Evolutionary conservation across 2,797 vertebrate genomes (phyloP), one percentile per base, ranked within the genome.

Genomic region (Telmatherina bonti): DNA sequence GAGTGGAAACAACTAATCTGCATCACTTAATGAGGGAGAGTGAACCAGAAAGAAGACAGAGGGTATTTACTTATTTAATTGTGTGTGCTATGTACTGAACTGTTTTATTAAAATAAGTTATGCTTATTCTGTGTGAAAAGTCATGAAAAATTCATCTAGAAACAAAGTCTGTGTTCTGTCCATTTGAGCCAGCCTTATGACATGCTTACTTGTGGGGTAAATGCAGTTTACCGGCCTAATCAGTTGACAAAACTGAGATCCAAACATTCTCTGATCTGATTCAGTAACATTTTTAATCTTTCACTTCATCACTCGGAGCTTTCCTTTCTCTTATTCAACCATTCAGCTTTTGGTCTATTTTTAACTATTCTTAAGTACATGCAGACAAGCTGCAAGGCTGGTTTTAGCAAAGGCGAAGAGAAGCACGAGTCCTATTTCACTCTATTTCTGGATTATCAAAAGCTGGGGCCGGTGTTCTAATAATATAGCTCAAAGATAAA

Each of bases 401-500:
- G 85, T 83, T 89, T 85, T 74, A 89, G 82, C 73, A 72, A 81
- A 77, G 74, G 59, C 89, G 77, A 77, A 85, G 62, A 29, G 63
- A 80, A 59, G 65, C 60, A 77, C 58, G 5, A 79, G 81, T 85
- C 67, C 13, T 81, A 56, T 71, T 88, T 85, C 58, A 27, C 79
- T 88, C 86, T 89, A 91, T 91, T 92, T 89, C 81, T 82, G 88
- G 86, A 87, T 73, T 78, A 85, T 90, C 86, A 90, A 86, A 91
- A 82, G 80, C 59, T 41, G 33, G 77, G 82, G 82, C 73, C 73
- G 63, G 76, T 85, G 78, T 86, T 87, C 87, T 91, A 91, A 86
- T 85, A 82, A 91, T 87, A 89, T 60, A 84, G 67, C 87, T 90
- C 83, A 83, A 88, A 89, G 87, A 58, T 27, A 47, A 88, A 84